These are phyloP conservation scores for Recurvirostra avosetta DNA, from an alignment of 2,113 vertebrate species.

Conservation along the genomic window DNA sequence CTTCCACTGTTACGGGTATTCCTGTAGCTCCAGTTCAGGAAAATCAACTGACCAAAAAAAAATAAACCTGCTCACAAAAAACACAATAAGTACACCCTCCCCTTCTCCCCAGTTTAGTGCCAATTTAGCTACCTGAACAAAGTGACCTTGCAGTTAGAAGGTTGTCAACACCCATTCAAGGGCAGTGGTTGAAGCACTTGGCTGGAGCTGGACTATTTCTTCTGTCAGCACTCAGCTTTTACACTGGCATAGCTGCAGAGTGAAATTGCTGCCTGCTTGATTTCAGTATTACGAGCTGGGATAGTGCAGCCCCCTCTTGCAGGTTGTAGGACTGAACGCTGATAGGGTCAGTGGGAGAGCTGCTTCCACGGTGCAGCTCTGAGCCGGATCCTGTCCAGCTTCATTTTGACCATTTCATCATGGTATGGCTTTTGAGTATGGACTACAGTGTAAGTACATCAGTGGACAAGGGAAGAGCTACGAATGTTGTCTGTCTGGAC, in stretches of 20 bases:
- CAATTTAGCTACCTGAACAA: neutral
- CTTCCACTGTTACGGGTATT: neutral
- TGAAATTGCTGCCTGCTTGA: neutral
- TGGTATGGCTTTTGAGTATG: neutral
- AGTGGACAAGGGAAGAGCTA: neutral
- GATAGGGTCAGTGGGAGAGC: neutral
- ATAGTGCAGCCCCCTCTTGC: neutral
- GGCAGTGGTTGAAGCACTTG: neutral
- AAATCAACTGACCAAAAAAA: neutral
- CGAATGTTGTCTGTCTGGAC: neutral
- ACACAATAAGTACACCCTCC: neutral
- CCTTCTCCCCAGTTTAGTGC: neutral
- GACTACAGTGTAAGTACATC: neutral
- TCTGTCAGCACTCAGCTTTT: neutral
- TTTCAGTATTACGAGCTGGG: neutral
- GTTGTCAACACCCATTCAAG: neutral
- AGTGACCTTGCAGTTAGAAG: neutral
- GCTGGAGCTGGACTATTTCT: neutral
- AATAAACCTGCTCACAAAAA: neutral
- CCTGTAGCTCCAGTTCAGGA: neutral
- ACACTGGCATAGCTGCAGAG: neutral
- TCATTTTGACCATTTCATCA: fast-evolving
- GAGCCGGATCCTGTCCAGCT: neutral
- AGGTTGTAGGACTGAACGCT: neutral
- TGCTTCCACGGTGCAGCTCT: neutral